Evolutionary conservation across 1,140 invertebrate genomes (phyloP).

Genomic region (Atta cephalotes): DNA sequence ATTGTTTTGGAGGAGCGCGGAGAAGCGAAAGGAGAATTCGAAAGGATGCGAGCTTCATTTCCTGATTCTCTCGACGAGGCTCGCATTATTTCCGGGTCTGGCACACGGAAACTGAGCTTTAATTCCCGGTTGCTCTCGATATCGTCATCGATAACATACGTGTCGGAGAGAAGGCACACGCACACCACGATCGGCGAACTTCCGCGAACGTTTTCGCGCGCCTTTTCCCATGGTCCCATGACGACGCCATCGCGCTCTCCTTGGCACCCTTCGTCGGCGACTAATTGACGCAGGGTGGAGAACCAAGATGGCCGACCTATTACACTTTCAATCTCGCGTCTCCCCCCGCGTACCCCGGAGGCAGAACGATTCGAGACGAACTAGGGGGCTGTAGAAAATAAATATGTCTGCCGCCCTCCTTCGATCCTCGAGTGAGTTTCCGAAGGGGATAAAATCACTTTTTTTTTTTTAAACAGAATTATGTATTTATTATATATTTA

Average conservation of each 20-base stretch:
- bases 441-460: slow-evolving; percentile 8
- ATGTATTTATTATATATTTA: slow-evolving; percentile 15
- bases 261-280: slow-evolving; percentile 82
- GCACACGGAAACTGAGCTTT: slow-evolving; percentile 71
- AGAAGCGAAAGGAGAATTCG: slow-evolving; percentile 55
- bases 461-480: background rate
- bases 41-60: slow-evolving; percentile 75
- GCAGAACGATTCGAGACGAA: slow-evolving; percentile 50
- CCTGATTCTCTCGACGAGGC: slow-evolving; percentile 69
- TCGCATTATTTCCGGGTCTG: slow-evolving; percentile 72
- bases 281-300: slow-evolving; percentile 83
- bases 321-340: slow-evolving; percentile 83
- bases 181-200: slow-evolving; percentile 43
- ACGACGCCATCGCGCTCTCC: slow-evolving; percentile 82
- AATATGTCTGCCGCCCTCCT: slow-evolving; percentile 67
- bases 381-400: slow-evolving; percentile 68
- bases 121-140: slow-evolving; percentile 63
- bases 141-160: slow-evolving; percentile 44
- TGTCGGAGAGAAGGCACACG: slow-evolving; percentile 42
- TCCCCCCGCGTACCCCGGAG: slow-evolving; percentile 64
- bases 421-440: slow-evolving; percentile 25
- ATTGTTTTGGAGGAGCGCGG: slow-evolving; percentile 66
- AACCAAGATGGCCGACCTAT: slow-evolving; percentile 85
- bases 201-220: slow-evolving; percentile 52
- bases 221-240: slow-evolving; percentile 21